Percentiles rank a stretch among this genome's conserved stretches.
phyloP scores from a whole-genome alignment of 2,797 vertebrate genomes.

The Dryobates pubescens region DNA sequence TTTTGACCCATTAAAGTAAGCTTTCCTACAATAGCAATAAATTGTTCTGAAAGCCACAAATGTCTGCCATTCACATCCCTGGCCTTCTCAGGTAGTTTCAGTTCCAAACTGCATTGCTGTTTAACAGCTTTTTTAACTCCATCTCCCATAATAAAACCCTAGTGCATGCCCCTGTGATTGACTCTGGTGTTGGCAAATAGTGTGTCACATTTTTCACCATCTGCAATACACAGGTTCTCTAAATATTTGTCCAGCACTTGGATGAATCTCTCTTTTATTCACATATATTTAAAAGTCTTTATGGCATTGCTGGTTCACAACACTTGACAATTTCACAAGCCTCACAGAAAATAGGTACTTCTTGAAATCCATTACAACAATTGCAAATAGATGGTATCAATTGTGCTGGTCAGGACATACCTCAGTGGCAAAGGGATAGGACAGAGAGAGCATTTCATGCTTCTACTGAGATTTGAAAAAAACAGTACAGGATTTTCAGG shows the following conservation, averaged over 20 bases:
- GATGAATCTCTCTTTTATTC: not conserved
- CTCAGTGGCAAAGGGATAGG: not conserved
- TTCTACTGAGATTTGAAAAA: not conserved
- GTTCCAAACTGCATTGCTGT: not conserved
- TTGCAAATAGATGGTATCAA: not conserved
- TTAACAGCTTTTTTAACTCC: not conserved
- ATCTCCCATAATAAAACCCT: not conserved
- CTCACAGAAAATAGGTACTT: not conserved
- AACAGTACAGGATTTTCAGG: not conserved
- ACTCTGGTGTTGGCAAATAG: not conserved
- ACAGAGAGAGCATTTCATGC: not conserved
- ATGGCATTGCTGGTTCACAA: not conserved
- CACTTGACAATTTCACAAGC: not conserved
- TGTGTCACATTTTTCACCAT: accelerated
- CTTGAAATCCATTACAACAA: not conserved
- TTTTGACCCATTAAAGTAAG: not conserved
- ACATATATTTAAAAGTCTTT: not conserved
- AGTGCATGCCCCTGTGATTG: not conserved
- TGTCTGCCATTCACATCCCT: too few relatives aligned
- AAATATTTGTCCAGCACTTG: not conserved
- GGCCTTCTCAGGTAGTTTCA: not conserved
- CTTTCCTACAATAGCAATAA: not conserved
- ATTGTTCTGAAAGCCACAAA: not conserved
- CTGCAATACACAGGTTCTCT: not conserved
- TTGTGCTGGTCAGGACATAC: not conserved